phyloP scores from a whole-genome alignment of 1,140 invertebrate species.

The Eumeta japonica region DNA sequence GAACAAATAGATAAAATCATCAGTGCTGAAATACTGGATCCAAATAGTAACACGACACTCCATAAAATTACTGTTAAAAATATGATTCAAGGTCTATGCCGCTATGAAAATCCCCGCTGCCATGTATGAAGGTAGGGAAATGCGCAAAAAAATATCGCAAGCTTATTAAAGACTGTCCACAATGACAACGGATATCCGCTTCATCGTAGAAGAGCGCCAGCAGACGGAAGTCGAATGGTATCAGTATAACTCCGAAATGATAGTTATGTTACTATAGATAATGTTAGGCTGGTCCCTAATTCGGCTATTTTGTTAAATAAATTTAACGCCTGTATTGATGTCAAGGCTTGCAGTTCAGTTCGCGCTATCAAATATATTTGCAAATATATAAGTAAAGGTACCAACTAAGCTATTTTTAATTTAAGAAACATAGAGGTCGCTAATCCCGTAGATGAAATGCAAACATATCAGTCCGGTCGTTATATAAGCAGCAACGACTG shows the following conservation, averaged over 20 bases:
- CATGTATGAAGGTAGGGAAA: conserved; percentile 24
- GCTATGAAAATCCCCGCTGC: conserved; percentile 14
- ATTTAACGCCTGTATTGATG: conserved; percentile 29
- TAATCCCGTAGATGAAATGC: conserved; percentile 19
- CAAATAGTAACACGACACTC: conserved; percentile 23
- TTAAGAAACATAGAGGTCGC: conserved; percentile 16
- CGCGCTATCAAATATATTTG: no score
- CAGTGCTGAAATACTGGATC: conserved; percentile 53
- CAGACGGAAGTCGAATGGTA: no score
- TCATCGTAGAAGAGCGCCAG: conserved; percentile 20
- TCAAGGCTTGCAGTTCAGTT: no score
- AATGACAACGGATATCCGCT: conserved; percentile 20
- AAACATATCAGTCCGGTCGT: no score
- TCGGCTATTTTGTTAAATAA: conserved; percentile 24
- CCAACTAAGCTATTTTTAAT: no score
- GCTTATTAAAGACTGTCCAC: no score
- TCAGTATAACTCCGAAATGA: conserved; percentile 19
- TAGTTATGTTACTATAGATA: no score
- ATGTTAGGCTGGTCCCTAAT: conserved; percentile 40
- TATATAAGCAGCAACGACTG: no score
- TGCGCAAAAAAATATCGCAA: no score
- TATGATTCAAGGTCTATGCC: conserved; percentile 46
- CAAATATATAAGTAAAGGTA: no score
- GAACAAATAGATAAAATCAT: no score
- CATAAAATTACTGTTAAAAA: conserved; percentile 27